Evolutionary conservation across 2,888 invertebrate genomes (phyloP).

Genomic region (Embidobia sp.): DNA sequence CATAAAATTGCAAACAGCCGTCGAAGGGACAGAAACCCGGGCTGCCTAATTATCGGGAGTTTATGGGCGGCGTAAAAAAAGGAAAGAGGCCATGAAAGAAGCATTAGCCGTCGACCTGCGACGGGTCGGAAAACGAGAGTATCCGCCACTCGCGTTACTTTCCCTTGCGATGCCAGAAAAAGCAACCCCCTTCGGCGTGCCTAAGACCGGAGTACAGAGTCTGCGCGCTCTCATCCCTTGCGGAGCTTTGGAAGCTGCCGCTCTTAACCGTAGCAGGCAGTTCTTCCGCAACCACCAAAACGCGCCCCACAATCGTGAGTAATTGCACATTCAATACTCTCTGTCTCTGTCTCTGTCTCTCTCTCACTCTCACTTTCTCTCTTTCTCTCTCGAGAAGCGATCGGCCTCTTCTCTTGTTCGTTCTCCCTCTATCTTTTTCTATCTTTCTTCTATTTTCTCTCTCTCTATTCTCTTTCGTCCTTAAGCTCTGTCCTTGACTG

Average conservation of each 20-base stretch:
- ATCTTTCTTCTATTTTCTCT: neutral
- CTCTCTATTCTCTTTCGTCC: too few relatives aligned
- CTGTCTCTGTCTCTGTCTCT: constrained; percentile 13
- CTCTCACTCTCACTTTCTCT: constrained; percentile 3
- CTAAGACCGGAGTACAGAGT: constrained; percentile 61
- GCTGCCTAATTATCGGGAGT: too few relatives aligned
- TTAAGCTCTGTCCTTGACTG: too few relatives aligned
- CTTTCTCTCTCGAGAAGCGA: neutral
- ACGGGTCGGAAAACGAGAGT: constrained; percentile 34
- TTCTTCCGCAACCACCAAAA: constrained; percentile 80
- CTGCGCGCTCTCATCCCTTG: constrained; percentile 71
- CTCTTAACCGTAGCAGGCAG: constrained; percentile 77
- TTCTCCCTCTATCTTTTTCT: neutral
- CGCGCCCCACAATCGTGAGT: constrained; percentile 81
- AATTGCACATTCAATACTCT: constrained; percentile 67
- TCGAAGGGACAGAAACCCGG: too few relatives aligned
- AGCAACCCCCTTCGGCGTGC: constrained; percentile 62
- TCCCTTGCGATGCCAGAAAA: constrained; percentile 54
- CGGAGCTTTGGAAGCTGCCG: constrained; percentile 74
- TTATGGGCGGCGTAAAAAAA: too few relatives aligned
- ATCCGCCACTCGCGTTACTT: constrained; percentile 59
- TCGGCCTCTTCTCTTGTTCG: neutral
- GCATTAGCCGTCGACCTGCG: too few relatives aligned
- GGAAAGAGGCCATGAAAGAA: too few relatives aligned
- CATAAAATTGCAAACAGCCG: too few relatives aligned